A percentile compares a stretch with the other conserved stretches of the same genome.
Conservation (phyloP, 1,140 invertebrate species). For the Marisa cornuarietis region DNA sequence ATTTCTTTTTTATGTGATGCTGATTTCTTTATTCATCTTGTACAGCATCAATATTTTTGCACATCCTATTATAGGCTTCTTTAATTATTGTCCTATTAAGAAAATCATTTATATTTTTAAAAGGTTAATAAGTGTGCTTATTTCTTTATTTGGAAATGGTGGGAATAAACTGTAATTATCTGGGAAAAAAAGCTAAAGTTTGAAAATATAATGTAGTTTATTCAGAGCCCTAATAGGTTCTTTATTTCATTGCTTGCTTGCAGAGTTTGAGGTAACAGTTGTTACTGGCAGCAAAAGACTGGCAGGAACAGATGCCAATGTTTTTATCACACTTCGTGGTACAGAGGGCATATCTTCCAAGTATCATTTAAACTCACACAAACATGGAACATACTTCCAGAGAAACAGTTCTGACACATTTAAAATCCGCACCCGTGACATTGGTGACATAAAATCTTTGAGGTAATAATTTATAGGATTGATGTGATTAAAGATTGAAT, state of each 20-base stretch:
- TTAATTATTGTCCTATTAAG: too few relatives aligned
- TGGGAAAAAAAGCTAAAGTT: too few relatives aligned
- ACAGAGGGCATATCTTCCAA: slow-evolving; percentile 47
- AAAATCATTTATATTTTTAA: too few relatives aligned
- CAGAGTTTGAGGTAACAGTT: slow-evolving; percentile 49
- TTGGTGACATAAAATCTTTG: slow-evolving; percentile 59
- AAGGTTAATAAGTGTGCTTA: too few relatives aligned
- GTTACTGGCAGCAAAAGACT: slow-evolving; percentile 50
- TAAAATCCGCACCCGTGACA: slow-evolving; percentile 37
- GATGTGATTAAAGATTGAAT: not conserved
- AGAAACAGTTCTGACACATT: slow-evolving; percentile 41
- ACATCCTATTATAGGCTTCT: too few relatives aligned
- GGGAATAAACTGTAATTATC: too few relatives aligned
- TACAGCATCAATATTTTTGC: too few relatives aligned
- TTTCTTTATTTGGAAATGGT: too few relatives aligned
- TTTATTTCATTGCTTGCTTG: slow-evolving; percentile 1
- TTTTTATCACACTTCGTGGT: slow-evolving; percentile 55
- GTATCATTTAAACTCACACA: slow-evolving; percentile 46
- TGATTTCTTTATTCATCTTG: not conserved
- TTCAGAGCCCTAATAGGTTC: not conserved
- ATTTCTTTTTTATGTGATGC: not conserved
- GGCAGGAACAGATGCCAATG: slow-evolving; percentile 59
- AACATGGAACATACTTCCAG: slow-evolving; percentile 49
- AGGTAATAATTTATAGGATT: slow-evolving; percentile 31
- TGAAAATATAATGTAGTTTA: too few relatives aligned